A percentile compares a stretch with the other conserved stretches of the same genome.
Conservation (phyloP, 1,140 invertebrate species). For the Limonius californicus region DNA sequence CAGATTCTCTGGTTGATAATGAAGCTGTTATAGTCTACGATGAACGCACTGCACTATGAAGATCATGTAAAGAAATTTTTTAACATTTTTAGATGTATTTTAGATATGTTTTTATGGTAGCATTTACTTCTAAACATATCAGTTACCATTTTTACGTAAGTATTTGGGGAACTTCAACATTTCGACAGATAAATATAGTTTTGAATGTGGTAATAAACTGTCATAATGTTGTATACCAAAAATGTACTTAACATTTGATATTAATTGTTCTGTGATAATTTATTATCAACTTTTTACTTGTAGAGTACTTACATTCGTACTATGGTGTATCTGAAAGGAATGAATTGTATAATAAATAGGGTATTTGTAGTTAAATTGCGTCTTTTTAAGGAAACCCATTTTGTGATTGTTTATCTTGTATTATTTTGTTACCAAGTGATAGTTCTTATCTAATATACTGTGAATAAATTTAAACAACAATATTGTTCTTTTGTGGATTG, state of each 20-base stretch:
- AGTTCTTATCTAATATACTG: too few relatives aligned
- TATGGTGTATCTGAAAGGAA: not conserved
- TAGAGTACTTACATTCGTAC: not conserved
- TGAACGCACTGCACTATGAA: conserved; percentile 64
- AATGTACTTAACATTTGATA: not conserved
- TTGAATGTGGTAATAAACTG: not conserved
- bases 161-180: not conserved
- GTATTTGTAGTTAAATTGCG: not conserved
- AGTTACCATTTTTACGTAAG: not conserved
- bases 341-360: not conserved
- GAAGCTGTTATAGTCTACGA: conserved; percentile 72
- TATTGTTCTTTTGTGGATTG: too few relatives aligned
- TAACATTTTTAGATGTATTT: not conserved
- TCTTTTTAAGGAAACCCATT: too few relatives aligned
- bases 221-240: not conserved
- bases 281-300: conserved; percentile 1
- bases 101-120: not conserved
- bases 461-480: too few relatives aligned
- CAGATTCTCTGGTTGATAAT: conserved; percentile 58
- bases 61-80: not conserved
- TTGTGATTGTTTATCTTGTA: too few relatives aligned
- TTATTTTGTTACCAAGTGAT: too few relatives aligned
- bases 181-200: not conserved
- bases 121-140: not conserved
- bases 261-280: not conserved